Conservation (phyloP, 2,113 vertebrate genomes). For the Hassar affinis region DNA sequence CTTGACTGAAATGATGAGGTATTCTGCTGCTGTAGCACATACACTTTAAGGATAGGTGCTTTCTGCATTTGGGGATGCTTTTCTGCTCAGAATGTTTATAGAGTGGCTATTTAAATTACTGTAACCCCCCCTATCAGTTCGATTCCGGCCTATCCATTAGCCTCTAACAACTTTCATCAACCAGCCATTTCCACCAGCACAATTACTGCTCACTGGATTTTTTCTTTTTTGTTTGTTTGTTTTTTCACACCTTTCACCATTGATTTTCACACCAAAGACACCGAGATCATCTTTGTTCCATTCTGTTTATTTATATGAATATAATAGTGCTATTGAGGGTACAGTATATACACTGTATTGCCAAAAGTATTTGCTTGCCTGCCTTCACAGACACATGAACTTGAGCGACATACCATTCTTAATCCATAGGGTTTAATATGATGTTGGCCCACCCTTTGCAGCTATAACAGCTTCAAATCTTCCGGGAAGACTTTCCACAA, state of each 20-base stretch:
- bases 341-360: too few relatives aligned
- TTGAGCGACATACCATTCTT: too few relatives aligned
- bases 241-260: not conserved
- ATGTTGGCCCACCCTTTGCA: too few relatives aligned
- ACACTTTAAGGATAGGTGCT: not conserved
- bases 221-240: not conserved
- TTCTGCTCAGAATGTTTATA: not conserved
- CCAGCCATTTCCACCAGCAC: not conserved
- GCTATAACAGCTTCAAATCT: too few relatives aligned
- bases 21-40: not conserved
- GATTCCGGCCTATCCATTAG: not conserved
- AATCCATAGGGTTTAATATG: too few relatives aligned
- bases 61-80: not conserved
- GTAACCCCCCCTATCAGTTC: not conserved
- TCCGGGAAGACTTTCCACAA: too few relatives aligned
- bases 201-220: not conserved
- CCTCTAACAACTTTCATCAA: not conserved
- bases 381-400: too few relatives aligned
- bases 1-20: not conserved
- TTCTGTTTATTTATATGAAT: not conserved
- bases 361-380: too few relatives aligned
- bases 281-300: too few relatives aligned
- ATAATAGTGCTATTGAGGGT: too few relatives aligned
- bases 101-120: not conserved
- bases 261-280: too few relatives aligned